Conservation (phyloP, 2,888 invertebrate genomes). For the Minunthozetes semirufus region DNA sequence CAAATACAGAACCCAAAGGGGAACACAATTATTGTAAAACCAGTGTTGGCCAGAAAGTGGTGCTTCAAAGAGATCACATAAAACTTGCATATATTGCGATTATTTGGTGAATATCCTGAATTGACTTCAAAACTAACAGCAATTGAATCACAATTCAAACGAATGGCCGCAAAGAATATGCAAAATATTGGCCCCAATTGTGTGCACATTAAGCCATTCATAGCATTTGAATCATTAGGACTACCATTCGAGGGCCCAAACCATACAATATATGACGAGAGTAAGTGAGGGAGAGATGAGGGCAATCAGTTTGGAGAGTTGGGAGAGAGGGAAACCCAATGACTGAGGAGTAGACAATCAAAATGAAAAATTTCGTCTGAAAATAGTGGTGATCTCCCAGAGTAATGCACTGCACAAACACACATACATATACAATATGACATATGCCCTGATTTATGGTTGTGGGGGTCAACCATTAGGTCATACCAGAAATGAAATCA, state of each 20-base stretch:
- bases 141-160: background rate
- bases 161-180: background rate
- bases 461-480: background rate
- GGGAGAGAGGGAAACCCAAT: background rate
- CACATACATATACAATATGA: background rate
- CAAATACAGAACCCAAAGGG: too few relatives aligned
- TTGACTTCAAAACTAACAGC: background rate
- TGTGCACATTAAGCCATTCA: background rate
- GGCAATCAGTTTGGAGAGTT: background rate
- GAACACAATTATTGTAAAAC: too few relatives aligned
- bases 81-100: background rate
- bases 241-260: background rate
- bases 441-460: slow-evolving; percentile 19
- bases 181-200: slow-evolving; percentile 2
- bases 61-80: too few relatives aligned
- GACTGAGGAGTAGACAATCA: background rate
- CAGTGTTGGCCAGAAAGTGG: too few relatives aligned
- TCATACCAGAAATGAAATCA: slow-evolving; percentile 9
- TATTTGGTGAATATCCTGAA: background rate
- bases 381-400: background rate
- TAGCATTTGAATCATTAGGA: background rate
- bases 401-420: background rate
- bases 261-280: background rate
- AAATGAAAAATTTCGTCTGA: background rate
- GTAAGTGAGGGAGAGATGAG: background rate